A percentile compares a stretch with the other conserved stretches of the same genome.
phyloP scores from a whole-genome alignment of 2,113 vertebrate species.

The Ovis canadensis region DNA sequence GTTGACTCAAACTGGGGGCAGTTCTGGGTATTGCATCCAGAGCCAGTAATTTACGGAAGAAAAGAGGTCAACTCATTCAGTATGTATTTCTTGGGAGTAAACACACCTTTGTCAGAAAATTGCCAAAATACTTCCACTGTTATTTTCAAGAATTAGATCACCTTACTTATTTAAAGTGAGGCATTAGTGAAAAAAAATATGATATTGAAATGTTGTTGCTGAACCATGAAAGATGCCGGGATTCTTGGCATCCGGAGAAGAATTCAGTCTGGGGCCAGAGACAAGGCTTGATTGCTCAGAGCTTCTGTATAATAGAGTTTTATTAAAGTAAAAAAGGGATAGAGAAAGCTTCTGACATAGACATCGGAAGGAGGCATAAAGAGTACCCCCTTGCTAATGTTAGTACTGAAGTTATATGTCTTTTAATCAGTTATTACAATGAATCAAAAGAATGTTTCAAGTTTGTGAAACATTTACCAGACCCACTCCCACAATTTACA shows the following conservation, averaged over 20 bases:
- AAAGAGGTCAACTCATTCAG: background rate
- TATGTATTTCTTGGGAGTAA: background rate
- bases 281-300: accelerated
- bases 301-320: background rate
- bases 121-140: background rate
- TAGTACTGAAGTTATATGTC: background rate
- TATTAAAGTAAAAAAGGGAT: background rate
- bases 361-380: background rate
- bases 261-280: background rate
- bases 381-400: background rate
- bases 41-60: background rate
- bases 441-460: background rate
- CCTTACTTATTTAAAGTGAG: background rate
- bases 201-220: background rate
- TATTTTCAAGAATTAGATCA: background rate
- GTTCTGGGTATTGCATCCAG: background rate
- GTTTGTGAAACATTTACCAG: background rate
- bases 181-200: background rate
- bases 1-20: background rate
- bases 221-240: accelerated
- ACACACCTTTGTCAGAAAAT: background rate
- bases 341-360: background rate
- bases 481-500: background rate
- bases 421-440: background rate
- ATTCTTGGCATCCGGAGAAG: background rate